A percentile compares a stretch with the other conserved stretches of the same genome.
Evolutionary conservation across 2,888 invertebrate genomes (phyloP).

Genomic region (Diadromus collaris): DNA sequence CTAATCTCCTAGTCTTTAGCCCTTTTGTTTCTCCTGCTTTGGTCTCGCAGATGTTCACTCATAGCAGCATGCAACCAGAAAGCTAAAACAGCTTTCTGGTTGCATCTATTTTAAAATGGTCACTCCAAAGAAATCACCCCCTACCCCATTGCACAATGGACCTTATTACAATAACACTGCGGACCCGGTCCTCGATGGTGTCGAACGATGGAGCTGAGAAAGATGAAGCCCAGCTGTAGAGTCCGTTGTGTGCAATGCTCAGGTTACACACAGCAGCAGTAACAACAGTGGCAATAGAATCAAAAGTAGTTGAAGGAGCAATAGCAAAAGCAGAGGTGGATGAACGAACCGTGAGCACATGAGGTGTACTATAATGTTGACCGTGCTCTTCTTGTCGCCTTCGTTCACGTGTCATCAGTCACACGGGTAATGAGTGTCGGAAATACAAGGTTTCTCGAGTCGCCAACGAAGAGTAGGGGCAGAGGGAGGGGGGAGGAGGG

Average conservation of each 20-base stretch:
- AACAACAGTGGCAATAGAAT: constrained; percentile 42
- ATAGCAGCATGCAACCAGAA: background rate
- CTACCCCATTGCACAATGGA: background rate
- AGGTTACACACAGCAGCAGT: constrained; percentile 13
- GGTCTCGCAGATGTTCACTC: background rate
- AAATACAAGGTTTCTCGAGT: constrained; percentile 73
- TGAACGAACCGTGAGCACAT: constrained; percentile 29
- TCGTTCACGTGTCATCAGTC: constrained; percentile 76
- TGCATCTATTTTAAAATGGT: background rate
- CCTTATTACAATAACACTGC: background rate
- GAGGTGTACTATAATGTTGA: constrained; percentile 39
- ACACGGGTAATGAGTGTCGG: constrained; percentile 76
- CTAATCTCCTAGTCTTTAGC: background rate
- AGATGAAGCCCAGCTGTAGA: background rate
- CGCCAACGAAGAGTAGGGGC: constrained; percentile 43
- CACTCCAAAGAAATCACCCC: background rate
- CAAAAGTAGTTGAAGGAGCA: constrained; percentile 48
- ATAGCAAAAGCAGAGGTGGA: constrained; percentile 17
- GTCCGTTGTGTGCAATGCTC: no score
- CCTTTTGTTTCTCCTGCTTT: background rate
- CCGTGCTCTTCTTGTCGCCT: constrained; percentile 72
- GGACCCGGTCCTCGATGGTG: background rate
- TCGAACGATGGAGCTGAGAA: background rate
- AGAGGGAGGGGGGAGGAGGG: background rate
- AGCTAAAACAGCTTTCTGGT: background rate